These are phyloP conservation scores for Stratiomys singularior DNA, from an alignment of 2,888 invertebrate species.

Conservation along the genomic window DNA sequence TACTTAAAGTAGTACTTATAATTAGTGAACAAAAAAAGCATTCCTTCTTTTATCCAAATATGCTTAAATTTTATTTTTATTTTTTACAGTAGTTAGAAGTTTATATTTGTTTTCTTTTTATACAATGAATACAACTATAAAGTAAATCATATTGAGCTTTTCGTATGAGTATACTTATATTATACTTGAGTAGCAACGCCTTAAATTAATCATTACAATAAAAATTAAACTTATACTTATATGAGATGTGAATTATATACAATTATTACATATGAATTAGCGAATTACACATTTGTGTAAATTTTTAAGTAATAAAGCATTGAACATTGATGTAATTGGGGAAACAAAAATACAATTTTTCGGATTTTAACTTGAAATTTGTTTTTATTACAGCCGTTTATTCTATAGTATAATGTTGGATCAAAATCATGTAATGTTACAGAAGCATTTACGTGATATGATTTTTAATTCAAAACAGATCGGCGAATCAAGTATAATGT, in stretches of 20 bases:
- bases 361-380: background rate
- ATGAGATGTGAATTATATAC: slow-evolving; percentile 5
- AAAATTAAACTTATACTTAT: background rate
- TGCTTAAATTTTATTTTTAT: slow-evolving; percentile 3
- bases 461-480: no score
- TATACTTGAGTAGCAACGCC: slow-evolving; percentile 9
- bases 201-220: slow-evolving; percentile 3
- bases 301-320: background rate
- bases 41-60: slow-evolving; percentile 22
- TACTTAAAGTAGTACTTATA: slow-evolving; percentile 35
- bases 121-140: background rate
- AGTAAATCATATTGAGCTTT: slow-evolving; percentile 27
- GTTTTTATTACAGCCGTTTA: background rate
- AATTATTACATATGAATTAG: background rate
- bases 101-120: slow-evolving; percentile 22
- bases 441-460: no score
- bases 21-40: slow-evolving; percentile 6
- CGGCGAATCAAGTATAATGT: no score
- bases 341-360: background rate
- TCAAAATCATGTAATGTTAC: no score
- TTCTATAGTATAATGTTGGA: no score
- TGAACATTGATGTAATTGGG: background rate
- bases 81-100: slow-evolving; percentile 15
- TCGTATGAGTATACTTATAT: slow-evolving; percentile 9
- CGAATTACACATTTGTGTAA: background rate